Evolutionary conservation across 2,888 invertebrate species (phyloP).

Genomic region (Heteromurus nitidus): DNA sequence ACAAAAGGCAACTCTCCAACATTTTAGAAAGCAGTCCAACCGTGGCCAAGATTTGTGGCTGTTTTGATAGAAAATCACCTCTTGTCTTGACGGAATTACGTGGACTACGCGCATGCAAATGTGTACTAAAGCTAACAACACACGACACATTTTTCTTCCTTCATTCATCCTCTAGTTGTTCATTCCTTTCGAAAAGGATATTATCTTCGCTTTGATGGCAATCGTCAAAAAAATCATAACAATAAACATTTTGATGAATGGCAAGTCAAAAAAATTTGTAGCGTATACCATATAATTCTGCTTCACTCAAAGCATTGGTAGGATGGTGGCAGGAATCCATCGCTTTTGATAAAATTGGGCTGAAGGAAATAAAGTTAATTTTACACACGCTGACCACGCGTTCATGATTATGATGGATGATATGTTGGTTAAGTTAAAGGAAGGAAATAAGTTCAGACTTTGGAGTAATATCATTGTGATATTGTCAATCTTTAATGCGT

Average conservation of each 20-base stretch:
- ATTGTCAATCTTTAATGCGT: too few relatives aligned
- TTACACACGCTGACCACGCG: slow-evolving; percentile 28
- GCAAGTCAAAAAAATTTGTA: too few relatives aligned
- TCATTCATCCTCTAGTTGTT: slow-evolving; percentile 23
- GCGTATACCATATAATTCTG: too few relatives aligned
- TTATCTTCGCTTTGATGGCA: too few relatives aligned
- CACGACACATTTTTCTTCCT: slow-evolving; percentile 28
- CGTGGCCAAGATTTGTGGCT: slow-evolving; percentile 55
- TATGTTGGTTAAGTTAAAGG: not conserved
- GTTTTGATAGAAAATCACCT: slow-evolving; percentile 49
- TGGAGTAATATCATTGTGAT: not conserved
- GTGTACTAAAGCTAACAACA: too few relatives aligned
- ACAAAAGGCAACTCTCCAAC: slow-evolving; percentile 56
- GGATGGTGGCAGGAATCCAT: too few relatives aligned
- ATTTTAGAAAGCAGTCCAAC: slow-evolving; percentile 64
- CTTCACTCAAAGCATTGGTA: too few relatives aligned
- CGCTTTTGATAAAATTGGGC: too few relatives aligned
- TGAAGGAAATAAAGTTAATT: slow-evolving; percentile 36
- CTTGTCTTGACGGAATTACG: slow-evolving; percentile 37
- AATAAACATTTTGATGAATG: too few relatives aligned
- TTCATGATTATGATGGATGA: slow-evolving; percentile 6
- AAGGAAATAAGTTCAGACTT: not conserved
- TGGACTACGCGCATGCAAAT: slow-evolving; percentile 37
- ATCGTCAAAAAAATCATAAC: too few relatives aligned
- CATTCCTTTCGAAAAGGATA: slow-evolving; percentile 3